Evolutionary conservation across 2,888 invertebrate species (phyloP).

Genomic region (Hofmannophila pseudospretella): DNA sequence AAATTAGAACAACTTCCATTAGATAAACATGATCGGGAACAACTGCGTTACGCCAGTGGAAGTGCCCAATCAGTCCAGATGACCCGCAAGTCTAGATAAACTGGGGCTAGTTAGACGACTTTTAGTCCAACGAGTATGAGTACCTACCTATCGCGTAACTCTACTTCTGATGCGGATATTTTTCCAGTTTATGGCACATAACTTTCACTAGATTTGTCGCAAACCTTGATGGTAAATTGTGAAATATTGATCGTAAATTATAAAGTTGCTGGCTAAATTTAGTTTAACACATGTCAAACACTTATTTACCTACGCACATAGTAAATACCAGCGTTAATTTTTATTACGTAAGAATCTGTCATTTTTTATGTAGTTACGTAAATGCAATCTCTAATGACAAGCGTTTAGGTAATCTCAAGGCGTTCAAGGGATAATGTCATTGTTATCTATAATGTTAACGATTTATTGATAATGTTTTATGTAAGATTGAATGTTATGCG

Average conservation of each 20-base stretch:
- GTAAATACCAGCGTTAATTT: too few species aligned
- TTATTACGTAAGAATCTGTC: too few species aligned
- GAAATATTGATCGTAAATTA: too few species aligned
- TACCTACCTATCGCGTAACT: slow-evolving; percentile 24
- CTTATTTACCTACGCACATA: too few species aligned
- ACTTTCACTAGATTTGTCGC: background rate
- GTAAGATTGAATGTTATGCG: too few species aligned
- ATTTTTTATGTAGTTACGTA: too few species aligned
- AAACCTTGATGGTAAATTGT: too few species aligned
- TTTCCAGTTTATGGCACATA: background rate
- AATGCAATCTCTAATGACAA: too few species aligned
- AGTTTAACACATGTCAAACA: too few species aligned
- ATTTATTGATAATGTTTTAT: too few species aligned
- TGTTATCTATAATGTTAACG: slow-evolving; percentile 16
- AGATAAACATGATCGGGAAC: slow-evolving; percentile 31
- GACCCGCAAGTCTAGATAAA: slow-evolving; percentile 59
- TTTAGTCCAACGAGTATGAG: slow-evolving; percentile 26
- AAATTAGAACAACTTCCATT: slow-evolving; percentile 3
- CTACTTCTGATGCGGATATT: background rate
- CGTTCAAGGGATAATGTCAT: slow-evolving; percentile 19
- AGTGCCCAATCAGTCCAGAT: slow-evolving; percentile 66
- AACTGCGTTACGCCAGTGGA: slow-evolving; percentile 50
- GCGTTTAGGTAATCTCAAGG: slow-evolving; percentile 21
- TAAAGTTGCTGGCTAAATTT: too few species aligned
- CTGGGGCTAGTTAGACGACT: slow-evolving; percentile 43